A percentile compares a stretch with the other conserved stretches of the same genome.
Conservation (phyloP, 1,140 invertebrate species). For the Drosophila sp. region DNA sequence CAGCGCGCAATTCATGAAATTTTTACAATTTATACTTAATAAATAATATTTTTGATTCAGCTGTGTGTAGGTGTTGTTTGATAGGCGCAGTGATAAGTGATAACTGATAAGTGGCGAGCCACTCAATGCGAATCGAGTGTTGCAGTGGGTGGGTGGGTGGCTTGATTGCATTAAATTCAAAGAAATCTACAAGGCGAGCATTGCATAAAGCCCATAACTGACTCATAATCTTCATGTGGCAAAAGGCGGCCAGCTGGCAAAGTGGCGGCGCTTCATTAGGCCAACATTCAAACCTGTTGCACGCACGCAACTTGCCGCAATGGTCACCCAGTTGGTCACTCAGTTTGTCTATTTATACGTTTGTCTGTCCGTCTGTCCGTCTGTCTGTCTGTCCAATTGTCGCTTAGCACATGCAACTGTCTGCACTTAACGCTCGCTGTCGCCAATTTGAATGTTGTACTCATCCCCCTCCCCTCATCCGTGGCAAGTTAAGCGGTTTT, state of each 20-base stretch:
- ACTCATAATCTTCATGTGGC: constrained; percentile 39
- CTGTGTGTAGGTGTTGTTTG: constrained; percentile 48
- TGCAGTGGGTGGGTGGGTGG: constrained; percentile 18
- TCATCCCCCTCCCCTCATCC: background rate
- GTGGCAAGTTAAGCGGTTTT: constrained; percentile 40
- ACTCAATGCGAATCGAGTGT: constrained; percentile 15
- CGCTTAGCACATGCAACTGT: constrained; percentile 65
- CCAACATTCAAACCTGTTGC: constrained; percentile 68
- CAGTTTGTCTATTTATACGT: constrained; percentile 11
- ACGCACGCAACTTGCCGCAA: constrained; percentile 41
- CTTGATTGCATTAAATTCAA: constrained; percentile 28
- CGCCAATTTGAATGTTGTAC: constrained; percentile 57
- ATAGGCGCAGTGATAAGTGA: constrained; percentile 47
- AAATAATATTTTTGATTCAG: constrained; percentile 36
- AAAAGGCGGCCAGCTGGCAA: constrained; percentile 2
- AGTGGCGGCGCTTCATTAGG: constrained; percentile 56
- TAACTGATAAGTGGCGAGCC: constrained; percentile 33
- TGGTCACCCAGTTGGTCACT: constrained; percentile 39
- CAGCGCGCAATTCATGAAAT: constrained; percentile 68
- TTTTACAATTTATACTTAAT: constrained; percentile 51
- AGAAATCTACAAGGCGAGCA: constrained; percentile 33
- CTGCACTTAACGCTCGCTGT: constrained; percentile 63
- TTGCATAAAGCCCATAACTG: constrained; percentile 68
- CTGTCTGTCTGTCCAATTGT: constrained; percentile 36
- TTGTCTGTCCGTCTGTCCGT: constrained; percentile 5